Evolutionary conservation across 1,140 invertebrate genomes (phyloP), one percentile per base, ranked within the genome.

Genomic region (Papilio polyxenes): DNA sequence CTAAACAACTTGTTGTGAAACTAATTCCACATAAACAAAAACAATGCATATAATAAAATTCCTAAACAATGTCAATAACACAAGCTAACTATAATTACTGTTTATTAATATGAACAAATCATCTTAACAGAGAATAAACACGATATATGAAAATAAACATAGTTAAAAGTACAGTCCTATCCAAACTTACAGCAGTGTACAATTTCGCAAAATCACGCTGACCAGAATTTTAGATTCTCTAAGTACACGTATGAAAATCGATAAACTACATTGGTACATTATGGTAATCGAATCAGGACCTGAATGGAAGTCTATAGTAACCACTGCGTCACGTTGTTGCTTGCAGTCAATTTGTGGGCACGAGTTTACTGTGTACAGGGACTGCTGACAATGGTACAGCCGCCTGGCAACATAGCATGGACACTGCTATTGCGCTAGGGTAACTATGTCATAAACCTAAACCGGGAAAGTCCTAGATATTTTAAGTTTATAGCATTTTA

Each of bases 331-430:
- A 20, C 56, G 17, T 5, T 53, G 15, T 17, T 17, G 15, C 8
- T 59, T 59, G 40, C 15, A 49, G 44, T 48, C 44, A 76, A 76
- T 76, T 76, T 76, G 75, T 51, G 37, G 37, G 75, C 75, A 76
- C 75, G 75, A 51, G 75, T 48, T 44, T n/a, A 49, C 11, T 7
- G 23, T 53, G 10, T 74, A 37, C 9, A 44, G 31, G 17, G 40
- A 15, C 23, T 10, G 20, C 49, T 56, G 48, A 77, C 75, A 77
- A 77, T 77, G 44, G 75, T 11, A 56, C 44, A 51, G 75, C 75
- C 75, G 17, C 37, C 44, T 44, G 44, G 74, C 40, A n/a, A 75
- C 74, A 75, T 20, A 44, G 37, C 72, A 69, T 13, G 72, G n/a
- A 49, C 44, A 75, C 17, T 48, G 17, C 5, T 20, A 48, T 75